These are phyloP conservation scores for Prionailurus viverrinus DNA, from an alignment of 2,113 vertebrate genomes.

Conservation along the genomic window DNA sequence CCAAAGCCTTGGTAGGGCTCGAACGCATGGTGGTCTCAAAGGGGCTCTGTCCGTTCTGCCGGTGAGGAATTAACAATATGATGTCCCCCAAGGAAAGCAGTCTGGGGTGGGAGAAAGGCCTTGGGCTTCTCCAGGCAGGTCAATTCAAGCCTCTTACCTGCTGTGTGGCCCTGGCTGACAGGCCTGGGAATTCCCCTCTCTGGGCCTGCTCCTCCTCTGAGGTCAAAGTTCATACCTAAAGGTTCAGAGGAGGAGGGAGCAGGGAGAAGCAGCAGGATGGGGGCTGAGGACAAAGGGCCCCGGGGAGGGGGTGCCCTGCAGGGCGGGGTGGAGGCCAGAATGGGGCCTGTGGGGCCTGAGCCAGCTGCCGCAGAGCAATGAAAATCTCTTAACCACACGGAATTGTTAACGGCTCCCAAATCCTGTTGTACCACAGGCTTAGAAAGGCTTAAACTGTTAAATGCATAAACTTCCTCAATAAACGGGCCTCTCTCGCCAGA, in stretches of 20 bases:
- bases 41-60: not conserved
- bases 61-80: not conserved
- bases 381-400: slow-evolving; percentile 88
- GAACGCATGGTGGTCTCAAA: not conserved
- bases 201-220: slow-evolving; percentile 3
- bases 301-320: not conserved
- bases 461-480: slow-evolving; percentile 89
- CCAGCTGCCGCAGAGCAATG: slow-evolving; percentile 76
- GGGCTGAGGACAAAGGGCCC: slow-evolving; percentile 58
- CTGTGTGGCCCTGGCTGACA: not conserved
- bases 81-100: not conserved
- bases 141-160: not conserved
- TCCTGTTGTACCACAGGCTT: slow-evolving; percentile 88
- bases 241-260: not conserved
- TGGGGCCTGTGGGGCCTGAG: slow-evolving; percentile 61
- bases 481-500: slow-evolving; percentile 80
- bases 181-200: not conserved
- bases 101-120: not conserved
- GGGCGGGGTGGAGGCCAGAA: slow-evolving; percentile 44
- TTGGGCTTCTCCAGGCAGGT: not conserved
- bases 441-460: slow-evolving; percentile 90
- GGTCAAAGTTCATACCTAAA: slow-evolving; percentile 42
- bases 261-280: not conserved
- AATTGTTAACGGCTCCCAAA: slow-evolving; percentile 89
- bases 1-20: not conserved